These are phyloP conservation scores for Poecilia gillii DNA, from an alignment of 2,797 vertebrate species.

Conservation along the genomic window DNA sequence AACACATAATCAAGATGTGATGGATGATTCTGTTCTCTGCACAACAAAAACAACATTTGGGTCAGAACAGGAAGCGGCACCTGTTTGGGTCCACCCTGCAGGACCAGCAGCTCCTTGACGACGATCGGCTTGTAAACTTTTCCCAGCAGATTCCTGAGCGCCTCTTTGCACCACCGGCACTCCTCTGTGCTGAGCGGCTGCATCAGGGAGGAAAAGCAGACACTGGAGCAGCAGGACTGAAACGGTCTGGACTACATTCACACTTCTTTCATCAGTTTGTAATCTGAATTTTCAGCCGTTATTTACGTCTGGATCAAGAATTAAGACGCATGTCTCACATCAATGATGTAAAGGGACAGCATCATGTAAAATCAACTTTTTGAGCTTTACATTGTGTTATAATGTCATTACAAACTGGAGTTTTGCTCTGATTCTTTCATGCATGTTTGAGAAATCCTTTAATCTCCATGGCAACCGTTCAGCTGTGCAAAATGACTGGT, in stretches of 20 bases:
- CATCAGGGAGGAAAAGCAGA: conserved; percentile 15
- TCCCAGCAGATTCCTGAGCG: conserved; percentile 82
- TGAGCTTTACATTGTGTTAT: no score
- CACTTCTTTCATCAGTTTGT: no score
- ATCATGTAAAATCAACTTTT: no score
- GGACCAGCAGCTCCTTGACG: conserved; percentile 89
- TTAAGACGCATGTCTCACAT: no score
- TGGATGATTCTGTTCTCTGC: background rate
- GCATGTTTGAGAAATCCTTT: no score
- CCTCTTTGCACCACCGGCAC: conserved; percentile 72
- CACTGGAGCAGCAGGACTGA: background rate
- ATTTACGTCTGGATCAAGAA: no score
- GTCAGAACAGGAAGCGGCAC: conserved; percentile 43
- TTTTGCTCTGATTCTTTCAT: no score
- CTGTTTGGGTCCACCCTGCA: conserved; percentile 90
- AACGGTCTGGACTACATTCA: background rate
- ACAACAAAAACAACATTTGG: background rate
- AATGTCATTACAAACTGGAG: no score
- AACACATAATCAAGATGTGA: background rate
- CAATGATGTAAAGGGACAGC: no score
- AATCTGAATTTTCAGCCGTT: no score
- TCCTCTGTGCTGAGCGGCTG: conserved; percentile 84
- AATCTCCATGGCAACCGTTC: no score
- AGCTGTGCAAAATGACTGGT: no score
- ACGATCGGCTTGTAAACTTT: conserved; percentile 91